Evolutionary conservation across 1,140 invertebrate genomes (phyloP), one percentile per base, ranked within the genome.

Genomic region (Microplitis demolitor): DNA sequence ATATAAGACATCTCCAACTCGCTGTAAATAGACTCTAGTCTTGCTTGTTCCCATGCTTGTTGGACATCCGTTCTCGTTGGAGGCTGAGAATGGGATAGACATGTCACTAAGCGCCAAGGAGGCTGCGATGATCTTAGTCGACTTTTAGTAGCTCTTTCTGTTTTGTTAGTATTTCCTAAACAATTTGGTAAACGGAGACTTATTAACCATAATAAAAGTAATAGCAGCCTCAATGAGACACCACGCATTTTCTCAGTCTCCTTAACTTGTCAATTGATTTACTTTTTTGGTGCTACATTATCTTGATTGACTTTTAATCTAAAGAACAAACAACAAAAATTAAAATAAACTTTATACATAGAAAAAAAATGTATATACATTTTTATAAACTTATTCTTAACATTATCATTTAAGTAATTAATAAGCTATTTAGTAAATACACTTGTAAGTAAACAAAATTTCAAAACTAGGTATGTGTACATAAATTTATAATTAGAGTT

Each of bases 1-100:
- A 87, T 79, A 66, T 82, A 87, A 16, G 80, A 85, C 45, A 87
- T 74, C 63, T 86, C 85, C 39, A 85, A 76, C 13, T 87, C 85
- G 4, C 78, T 78, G 16, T 87, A 85, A 45, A 78, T 80, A 1
- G 82, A 79, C 56, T 86, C 84, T 16, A 85, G 70, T 68, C 84
- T 79, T 4, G 83, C 84, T 16, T 81, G 78, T 37, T 87, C 86
- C 86, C 86, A 87, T 70, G 82, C 82, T 51, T 80, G 81, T 58
- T 87, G 85, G 6, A 87, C 79, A 37, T 87, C 86, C 31, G 73
- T 76, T 71, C 81, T 84, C 8, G 80, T 73, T 31, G 80, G 76
- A 34, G 81, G 79, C 35, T 87, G 86, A 5, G 83, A 79, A 67
- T 87, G 85, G 4, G 85, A 83, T 34, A 87, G 74, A 60, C 81